Evolutionary conservation across 2,888 invertebrate genomes (phyloP), one percentile per base, ranked within the genome.

Genomic region (Sphaerophoria rueppellii): DNA sequence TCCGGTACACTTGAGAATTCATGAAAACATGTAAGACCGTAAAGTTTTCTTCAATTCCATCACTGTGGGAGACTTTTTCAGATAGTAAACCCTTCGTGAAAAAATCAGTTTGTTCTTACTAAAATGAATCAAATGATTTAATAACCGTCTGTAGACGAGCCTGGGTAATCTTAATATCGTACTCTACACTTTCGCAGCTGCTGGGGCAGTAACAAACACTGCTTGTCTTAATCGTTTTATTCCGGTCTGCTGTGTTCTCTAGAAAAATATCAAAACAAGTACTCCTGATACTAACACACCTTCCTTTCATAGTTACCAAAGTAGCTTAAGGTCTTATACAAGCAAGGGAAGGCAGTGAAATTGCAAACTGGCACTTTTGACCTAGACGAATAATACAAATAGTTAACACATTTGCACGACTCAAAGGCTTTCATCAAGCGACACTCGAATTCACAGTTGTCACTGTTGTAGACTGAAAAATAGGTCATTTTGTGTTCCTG

Each of bases 381-480:
- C 4, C 12, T 48, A 12, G 88, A 65, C 0, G 87, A 74, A 1
- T 73, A 35, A 73, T 90, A 90, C 61, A 89, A 89, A 58, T 89
- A 92, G 0, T 90, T 89, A 11, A 90, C 78, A 24, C 92, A 92
- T 1, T 89, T 89, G 70, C 92, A 92, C 0, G 87, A 73, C 37
- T 88, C 88, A 1, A 90, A 78, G 88, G 90, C 90, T 43, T 87
- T 89, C 4, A 73, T 67, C 12, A 92, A 90, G 7, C 91, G 90
- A 86, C 94, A 94, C 73, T 92, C 89, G 11, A 93, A 89, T 80
- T 93, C 92, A 87, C 94, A 94, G 88, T 94, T 93, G 0, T 92
- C 92, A 82, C 92, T 90, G 82, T 89, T 88, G 63, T 90, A 90
- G 0, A 87, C 73, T 0, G 74, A 6, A 76, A 91, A 91, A 63